Evolutionary conservation across 2,113 vertebrate genomes (phyloP).

Genomic region (Albula glossodonta): DNA sequence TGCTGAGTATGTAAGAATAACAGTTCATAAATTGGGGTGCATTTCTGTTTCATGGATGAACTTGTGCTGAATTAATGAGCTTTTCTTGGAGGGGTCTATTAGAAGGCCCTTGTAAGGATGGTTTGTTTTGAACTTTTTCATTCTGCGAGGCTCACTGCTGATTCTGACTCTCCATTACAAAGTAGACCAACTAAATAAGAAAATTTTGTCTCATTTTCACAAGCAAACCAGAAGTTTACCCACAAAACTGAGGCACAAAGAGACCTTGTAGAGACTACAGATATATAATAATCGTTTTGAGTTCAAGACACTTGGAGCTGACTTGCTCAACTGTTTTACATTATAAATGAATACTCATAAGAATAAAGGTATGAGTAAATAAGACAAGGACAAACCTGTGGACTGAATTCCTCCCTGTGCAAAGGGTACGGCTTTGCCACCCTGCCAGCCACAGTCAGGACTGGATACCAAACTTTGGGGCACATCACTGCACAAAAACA

Average conservation of each 20-base stretch:
- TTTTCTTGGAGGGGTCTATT: constrained; percentile 4
- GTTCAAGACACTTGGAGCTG: not conserved
- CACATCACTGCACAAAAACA: too few relatives aligned
- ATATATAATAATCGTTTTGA: not conserved
- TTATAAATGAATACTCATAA: not conserved
- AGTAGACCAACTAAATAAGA: not conserved
- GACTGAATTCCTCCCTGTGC: too few relatives aligned
- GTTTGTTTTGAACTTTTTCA: not conserved
- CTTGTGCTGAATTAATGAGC: not conserved
- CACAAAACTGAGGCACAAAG: not conserved
- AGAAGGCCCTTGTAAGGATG: not conserved
- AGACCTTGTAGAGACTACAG: not conserved
- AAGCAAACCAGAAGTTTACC: not conserved
- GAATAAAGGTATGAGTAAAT: not conserved
- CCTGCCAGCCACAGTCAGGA: too few relatives aligned
- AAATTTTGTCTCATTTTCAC: not conserved
- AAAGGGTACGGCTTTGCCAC: too few relatives aligned
- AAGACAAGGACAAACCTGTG: too few relatives aligned
- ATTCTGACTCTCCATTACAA: not conserved
- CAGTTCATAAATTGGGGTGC: not conserved
- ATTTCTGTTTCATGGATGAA: not conserved
- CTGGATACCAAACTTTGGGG: too few relatives aligned
- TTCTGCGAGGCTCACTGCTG: not conserved
- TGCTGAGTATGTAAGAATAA: not conserved
- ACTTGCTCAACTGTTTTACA: not conserved